Evolutionary conservation across 2,888 invertebrate species (phyloP).

Genomic region (Caenorhabditis sp.): DNA sequence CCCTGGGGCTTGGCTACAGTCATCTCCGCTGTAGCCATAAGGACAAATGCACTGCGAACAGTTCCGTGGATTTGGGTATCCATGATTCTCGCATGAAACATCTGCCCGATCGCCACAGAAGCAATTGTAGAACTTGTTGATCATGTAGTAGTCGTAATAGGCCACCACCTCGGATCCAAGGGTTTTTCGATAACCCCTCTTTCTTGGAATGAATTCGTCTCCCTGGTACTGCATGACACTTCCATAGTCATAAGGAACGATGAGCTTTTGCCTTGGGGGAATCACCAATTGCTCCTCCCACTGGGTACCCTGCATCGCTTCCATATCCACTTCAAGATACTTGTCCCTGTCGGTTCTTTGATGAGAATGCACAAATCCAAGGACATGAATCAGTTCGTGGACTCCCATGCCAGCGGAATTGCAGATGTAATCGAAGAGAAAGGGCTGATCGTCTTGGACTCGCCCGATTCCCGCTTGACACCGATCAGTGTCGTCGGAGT

Average conservation of each 20-base stretch:
- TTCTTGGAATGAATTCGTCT: neutral
- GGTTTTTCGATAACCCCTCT: neutral
- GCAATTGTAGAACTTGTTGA: slow-evolving; percentile 41
- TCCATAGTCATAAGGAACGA: slow-evolving; percentile 45
- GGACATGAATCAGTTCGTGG: slow-evolving; percentile 38
- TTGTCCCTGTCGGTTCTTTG: slow-evolving; percentile 40
- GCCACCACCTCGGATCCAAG: slow-evolving; percentile 29
- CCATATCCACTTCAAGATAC: slow-evolving; percentile 15
- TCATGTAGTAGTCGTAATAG: slow-evolving; percentile 45
- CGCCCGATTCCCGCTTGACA: slow-evolving; percentile 33
- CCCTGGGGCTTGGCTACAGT: too few relatives aligned
- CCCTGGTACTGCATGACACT: slow-evolving; percentile 43
- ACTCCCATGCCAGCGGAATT: slow-evolving; percentile 18
- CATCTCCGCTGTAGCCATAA: slow-evolving; percentile 29
- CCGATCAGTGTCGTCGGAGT: neutral
- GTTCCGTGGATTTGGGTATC: slow-evolving; percentile 35
- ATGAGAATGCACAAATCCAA: slow-evolving; percentile 42
- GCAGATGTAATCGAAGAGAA: slow-evolving; percentile 3
- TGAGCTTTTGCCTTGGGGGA: slow-evolving; percentile 10
- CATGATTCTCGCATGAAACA: slow-evolving; percentile 15
- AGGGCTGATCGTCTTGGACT: neutral
- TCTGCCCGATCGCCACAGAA: neutral
- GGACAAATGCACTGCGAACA: slow-evolving; percentile 48
- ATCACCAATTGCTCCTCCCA: too few relatives aligned
- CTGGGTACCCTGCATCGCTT: too few relatives aligned